These are phyloP conservation scores for Drosophila crucigera DNA, from an alignment of 2,888 invertebrate genomes.

Conservation along the genomic window DNA sequence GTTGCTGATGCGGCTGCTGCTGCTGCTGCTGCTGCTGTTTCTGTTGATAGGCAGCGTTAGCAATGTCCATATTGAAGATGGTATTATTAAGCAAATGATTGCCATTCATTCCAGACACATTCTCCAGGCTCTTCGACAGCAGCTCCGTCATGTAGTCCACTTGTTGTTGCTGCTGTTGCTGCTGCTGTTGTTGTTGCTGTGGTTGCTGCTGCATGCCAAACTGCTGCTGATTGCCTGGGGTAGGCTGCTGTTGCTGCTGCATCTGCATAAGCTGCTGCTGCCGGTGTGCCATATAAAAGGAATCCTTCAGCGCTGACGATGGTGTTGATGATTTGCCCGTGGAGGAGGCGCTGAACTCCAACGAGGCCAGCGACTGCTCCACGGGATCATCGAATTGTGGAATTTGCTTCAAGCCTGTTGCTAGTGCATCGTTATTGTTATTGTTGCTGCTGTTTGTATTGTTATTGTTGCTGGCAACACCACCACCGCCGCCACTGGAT, in stretches of 20 bases:
- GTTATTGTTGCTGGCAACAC: constrained; percentile 44
- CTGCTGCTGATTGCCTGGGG: constrained; percentile 84
- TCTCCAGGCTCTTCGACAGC: constrained; percentile 79
- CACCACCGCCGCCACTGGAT: constrained; percentile 58
- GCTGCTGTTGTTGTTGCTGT: constrained; percentile 65
- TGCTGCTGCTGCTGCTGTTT: constrained; percentile 68
- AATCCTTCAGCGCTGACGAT: constrained; percentile 65
- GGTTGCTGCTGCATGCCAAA: constrained; percentile 55
- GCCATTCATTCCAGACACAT: constrained; percentile 84
- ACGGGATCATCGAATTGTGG: constrained; percentile 89
- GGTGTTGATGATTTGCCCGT: constrained; percentile 68
- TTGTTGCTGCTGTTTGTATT: constrained; percentile 34
- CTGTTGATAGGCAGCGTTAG: constrained; percentile 72
- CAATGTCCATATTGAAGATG: constrained; percentile 82
- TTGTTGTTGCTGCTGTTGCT: constrained; percentile 81
- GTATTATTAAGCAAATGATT: constrained; percentile 72
- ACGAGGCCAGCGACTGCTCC: constrained; percentile 89
- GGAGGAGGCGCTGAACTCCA: constrained; percentile 88
- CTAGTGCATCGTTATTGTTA: constrained; percentile 43
- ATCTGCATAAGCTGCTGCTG: constrained; percentile 82
- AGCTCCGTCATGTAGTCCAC: constrained; percentile 85
- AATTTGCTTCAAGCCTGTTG: constrained; percentile 83
- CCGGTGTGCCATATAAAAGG: constrained; percentile 84
- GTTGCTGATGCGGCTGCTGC: constrained; percentile 64
- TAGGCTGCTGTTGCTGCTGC: constrained; percentile 59